Evolutionary conservation across 2,797 vertebrate genomes (phyloP), one percentile per base, ranked within the genome.

Genomic region (Heteromormyrus szaboi): DNA sequence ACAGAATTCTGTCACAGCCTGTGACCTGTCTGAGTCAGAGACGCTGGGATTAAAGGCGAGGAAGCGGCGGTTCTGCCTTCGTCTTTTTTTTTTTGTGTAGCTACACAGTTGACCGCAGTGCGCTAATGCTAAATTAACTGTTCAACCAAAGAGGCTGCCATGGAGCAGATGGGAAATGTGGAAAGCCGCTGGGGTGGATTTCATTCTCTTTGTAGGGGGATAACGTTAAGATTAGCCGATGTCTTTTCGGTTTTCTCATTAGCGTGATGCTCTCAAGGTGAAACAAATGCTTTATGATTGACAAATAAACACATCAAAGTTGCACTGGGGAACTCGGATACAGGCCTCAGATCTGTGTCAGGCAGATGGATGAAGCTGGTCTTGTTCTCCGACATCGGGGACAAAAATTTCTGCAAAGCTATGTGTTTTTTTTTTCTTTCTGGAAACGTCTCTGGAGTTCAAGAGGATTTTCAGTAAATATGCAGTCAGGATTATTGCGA

Each of bases 1-100:
- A 95, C 93, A 93, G 91, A 93, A 91, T 92, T 93, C 93, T 96
- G 94, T 95, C 94, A 94, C 95, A 96, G 95, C 93, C 93, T 95
- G 94, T 96, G 91, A 92, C 94, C 90, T 51, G 93, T 92, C 90
- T 76, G 93, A 90, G 86, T 94, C 87, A 92, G 89, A 94, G 90
- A 87, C 81, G 88, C 92, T 92, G 92, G 91, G 93, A 95, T 93
- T 95, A 94, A 91, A 91, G 92, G 90, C 92, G 93, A 93, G 93
- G 94, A 95, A 94, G 93, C 92, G 93, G 91, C 89, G 93, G 22
- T 94, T 84, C 46, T 95, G 95, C 94, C 90, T 89, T 90, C 91
- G 90, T 89, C 86, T 86, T 54, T 90, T 81, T 90, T 81, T 81
- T 91, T 90, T 83, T 41, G 51, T 44, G 88, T 79, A 89, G 85